Conservation (phyloP, 2,888 invertebrate genomes). For the Erebia epiphron region DNA sequence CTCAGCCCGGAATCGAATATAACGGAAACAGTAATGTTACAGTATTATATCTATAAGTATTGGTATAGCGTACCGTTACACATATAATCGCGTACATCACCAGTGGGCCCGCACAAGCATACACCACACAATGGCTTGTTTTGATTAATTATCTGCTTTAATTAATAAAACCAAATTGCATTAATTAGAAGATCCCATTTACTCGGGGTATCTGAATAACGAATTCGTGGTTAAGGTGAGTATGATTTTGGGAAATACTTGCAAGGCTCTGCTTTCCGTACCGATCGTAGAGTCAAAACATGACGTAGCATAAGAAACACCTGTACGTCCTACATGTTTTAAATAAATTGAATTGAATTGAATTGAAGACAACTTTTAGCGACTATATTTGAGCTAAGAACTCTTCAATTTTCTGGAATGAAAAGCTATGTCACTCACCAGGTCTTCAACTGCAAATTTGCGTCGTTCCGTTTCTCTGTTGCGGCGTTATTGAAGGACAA, state of each 20-base stretch:
- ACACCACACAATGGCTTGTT: slow-evolving; percentile 30
- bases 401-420: no score
- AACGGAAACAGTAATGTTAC: slow-evolving; percentile 20
- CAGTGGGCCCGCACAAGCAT: neutral
- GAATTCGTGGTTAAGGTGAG: slow-evolving; percentile 21
- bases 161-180: slow-evolving; percentile 43
- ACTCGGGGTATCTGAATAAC: slow-evolving; percentile 34
- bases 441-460: no score
- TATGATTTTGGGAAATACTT: slow-evolving; percentile 11
- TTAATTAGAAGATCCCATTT: slow-evolving; percentile 51
- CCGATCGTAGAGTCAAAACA: no score
- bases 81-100: slow-evolving; percentile 14
- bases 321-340: no score
- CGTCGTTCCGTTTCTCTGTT: no score
- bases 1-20: neutral
- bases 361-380: no score
- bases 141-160: slow-evolving; percentile 40
- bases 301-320: no score
- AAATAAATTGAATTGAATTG: no score
- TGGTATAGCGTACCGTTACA: neutral
- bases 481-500: no score
- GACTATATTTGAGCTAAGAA: no score
- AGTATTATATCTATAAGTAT: neutral
- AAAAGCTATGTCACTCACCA: no score
- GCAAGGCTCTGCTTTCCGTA: neutral